These are phyloP conservation scores for Cheilosia vernalis DNA, from an alignment of 2,888 invertebrate species.

Conservation along the genomic window DNA sequence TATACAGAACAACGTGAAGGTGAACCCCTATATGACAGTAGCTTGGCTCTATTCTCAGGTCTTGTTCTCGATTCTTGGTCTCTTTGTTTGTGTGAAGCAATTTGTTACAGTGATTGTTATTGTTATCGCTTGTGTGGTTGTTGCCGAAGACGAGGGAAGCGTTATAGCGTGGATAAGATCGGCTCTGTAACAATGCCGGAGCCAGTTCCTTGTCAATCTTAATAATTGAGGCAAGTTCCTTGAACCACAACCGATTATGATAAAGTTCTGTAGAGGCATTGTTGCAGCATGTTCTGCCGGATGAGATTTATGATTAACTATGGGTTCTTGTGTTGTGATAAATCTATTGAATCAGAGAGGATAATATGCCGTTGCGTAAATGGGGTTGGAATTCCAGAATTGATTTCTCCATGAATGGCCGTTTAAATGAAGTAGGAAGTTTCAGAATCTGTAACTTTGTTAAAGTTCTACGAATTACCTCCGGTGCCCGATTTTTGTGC, in stretches of 20 bases:
- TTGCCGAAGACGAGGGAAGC: slow-evolving; percentile 20
- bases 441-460: too few species aligned
- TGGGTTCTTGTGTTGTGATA: slow-evolving; percentile 13
- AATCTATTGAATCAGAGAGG: slow-evolving; percentile 8
- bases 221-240: slow-evolving; percentile 58
- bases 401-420: neutral
- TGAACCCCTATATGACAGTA: too few species aligned
- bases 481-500: too few species aligned
- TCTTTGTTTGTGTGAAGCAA: slow-evolving; percentile 27
- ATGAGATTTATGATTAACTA: slow-evolving; percentile 21
- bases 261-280: slow-evolving; percentile 3
- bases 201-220: slow-evolving; percentile 59
- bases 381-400: neutral
- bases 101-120: slow-evolving; percentile 39
- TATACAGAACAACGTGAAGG: too few species aligned
- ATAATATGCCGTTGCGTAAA: neutral
- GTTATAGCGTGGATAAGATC: slow-evolving; percentile 50
- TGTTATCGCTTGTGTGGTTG: slow-evolving; percentile 19
- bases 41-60: neutral
- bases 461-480: too few species aligned
- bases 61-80: slow-evolving; percentile 6
- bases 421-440: neutral
- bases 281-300: neutral
- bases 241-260: slow-evolving; percentile 60
- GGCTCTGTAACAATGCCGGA: slow-evolving; percentile 36